phyloP scores from a whole-genome alignment of 1,140 invertebrate species.

The Plectus sambesii region DNA sequence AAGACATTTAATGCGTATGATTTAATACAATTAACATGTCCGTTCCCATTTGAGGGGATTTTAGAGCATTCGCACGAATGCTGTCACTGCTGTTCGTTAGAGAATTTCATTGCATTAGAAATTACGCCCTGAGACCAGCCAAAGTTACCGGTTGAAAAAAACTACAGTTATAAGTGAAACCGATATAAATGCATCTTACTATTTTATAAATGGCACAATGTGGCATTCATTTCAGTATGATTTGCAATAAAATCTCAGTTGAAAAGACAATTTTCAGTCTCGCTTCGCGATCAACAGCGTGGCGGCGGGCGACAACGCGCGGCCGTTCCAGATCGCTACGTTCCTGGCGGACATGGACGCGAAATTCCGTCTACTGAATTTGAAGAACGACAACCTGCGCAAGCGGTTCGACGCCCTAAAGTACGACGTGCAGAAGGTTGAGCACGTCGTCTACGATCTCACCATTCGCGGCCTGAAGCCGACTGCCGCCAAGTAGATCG shows the following conservation, averaged over 20 bases:
- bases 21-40: too few species aligned
- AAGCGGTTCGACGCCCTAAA: constrained; percentile 79
- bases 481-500: constrained; percentile 6
- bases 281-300: constrained; percentile 76
- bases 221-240: background rate
- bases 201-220: too few species aligned
- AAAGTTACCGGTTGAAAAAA: too few species aligned
- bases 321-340: constrained; percentile 66
- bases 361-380: constrained; percentile 71
- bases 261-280: constrained; percentile 39
- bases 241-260: background rate
- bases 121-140: too few species aligned
- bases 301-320: constrained; percentile 66
- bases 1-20: too few species aligned
- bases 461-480: constrained; percentile 66
- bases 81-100: too few species aligned
- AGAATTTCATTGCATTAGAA: too few species aligned
- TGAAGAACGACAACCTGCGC: constrained; percentile 76
- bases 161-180: too few species aligned
- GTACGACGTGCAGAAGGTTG: constrained; percentile 84
- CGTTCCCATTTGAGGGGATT: too few species aligned
- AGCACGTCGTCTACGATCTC: constrained; percentile 84
- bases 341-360: constrained; percentile 75
- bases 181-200: too few species aligned
- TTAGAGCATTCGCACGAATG: too few species aligned